phyloP scores from a whole-genome alignment of 2,888 invertebrate genomes.

The Tetranychus truncatus region DNA sequence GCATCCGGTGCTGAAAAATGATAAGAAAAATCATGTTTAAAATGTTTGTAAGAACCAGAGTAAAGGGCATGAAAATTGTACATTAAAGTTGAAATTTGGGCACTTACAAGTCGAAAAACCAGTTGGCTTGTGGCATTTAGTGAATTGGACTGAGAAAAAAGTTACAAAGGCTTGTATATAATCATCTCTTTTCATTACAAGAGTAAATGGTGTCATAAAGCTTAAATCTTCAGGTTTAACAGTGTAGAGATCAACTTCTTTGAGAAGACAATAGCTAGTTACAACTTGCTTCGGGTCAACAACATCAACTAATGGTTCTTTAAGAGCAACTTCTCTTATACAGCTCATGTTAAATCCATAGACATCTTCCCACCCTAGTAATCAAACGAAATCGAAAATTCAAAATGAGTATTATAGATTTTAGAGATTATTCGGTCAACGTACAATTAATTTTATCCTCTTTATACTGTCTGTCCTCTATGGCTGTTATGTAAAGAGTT shows the following conservation, averaged over 20 bases:
- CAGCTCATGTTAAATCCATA: conserved; percentile 99
- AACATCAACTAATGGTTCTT: conserved; percentile 93
- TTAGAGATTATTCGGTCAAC: conserved; percentile 21
- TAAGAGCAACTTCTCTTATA: conserved; percentile 89
- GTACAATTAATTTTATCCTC: conserved; percentile 96
- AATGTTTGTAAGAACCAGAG: too few species aligned
- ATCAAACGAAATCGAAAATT: conserved; percentile 1
- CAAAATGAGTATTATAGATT: not conserved
- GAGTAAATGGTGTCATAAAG: conserved; percentile 55
- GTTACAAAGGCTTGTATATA: conserved; percentile 95
- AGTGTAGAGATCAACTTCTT: conserved; percentile 91
- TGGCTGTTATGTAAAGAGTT: conserved; percentile 68
- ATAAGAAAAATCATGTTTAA: not conserved
- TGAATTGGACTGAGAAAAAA: conserved; percentile 98
- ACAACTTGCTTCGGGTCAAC: conserved; percentile 98
- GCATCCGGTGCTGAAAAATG: conserved; percentile 59
- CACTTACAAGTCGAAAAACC: conserved; percentile 69
- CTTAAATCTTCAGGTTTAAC: conserved; percentile 85
- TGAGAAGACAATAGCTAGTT: conserved; percentile 70
- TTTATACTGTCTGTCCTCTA: conserved; percentile 88
- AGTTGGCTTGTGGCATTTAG: conserved; percentile 92
- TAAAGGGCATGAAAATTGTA: not conserved
- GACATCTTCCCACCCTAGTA: conserved; percentile 81
- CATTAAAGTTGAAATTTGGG: too few species aligned
- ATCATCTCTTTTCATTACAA: conserved; percentile 54